Evolutionary conservation across 2,113 vertebrate genomes (phyloP).

Genomic region (Morone chrysops): DNA sequence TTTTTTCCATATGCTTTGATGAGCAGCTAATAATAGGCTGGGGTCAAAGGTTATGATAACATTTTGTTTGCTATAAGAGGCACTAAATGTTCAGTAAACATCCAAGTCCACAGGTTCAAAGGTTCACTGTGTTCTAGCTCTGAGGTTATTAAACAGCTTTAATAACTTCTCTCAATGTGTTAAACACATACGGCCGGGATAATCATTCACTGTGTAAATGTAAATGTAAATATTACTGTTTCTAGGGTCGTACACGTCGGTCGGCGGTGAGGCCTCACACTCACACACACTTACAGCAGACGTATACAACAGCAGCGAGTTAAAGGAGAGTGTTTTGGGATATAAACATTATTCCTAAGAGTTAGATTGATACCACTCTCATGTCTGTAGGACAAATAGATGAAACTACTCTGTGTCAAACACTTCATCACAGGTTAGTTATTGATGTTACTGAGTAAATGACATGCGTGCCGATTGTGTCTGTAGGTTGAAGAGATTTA

Average conservation of each 20-base stretch:
- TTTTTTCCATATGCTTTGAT: not conserved
- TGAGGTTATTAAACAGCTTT: not conserved
- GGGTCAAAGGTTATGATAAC: not conserved
- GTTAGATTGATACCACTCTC: not conserved
- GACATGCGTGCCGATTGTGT: too few relatives aligned
- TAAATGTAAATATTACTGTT: not conserved
- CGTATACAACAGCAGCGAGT: not conserved
- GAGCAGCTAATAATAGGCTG: not conserved
- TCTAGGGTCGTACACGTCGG: not conserved
- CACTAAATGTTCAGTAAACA: not conserved
- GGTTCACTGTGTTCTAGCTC: not conserved
- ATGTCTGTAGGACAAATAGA: not conserved
- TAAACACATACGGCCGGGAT: not conserved
- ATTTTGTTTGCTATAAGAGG: not conserved
- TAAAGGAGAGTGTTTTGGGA: too few relatives aligned
- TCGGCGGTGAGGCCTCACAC: not conserved
- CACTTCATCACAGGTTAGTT: too few relatives aligned
- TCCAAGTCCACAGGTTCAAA: not conserved
- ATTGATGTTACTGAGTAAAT: too few relatives aligned
- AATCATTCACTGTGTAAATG: slow-evolving; percentile 1
- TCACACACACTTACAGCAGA: not conserved
- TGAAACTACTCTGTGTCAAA: too few relatives aligned
- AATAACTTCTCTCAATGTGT: not conserved
- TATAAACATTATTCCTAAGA: too few relatives aligned
- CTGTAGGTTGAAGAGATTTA: too few relatives aligned